phyloP scores from a whole-genome alignment of 2,888 invertebrate genomes.

The Cecidostiba fungosa region DNA sequence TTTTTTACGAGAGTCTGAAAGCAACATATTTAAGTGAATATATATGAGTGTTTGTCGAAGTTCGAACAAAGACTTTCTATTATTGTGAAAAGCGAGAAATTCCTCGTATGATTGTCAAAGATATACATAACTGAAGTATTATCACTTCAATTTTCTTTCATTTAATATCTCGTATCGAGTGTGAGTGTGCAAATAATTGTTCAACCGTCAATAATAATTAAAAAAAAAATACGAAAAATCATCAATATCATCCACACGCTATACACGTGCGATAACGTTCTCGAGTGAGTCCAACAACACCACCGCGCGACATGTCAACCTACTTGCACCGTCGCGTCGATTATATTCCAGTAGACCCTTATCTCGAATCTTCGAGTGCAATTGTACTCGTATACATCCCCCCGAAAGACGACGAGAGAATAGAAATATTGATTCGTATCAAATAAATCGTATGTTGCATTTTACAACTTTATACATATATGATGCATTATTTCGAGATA shows the following conservation, averaged over 20 bases:
- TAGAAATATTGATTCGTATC: not conserved
- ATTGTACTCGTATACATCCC: not conserved
- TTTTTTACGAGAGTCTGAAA: too few relatives aligned
- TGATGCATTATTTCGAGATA: not conserved
- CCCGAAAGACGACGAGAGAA: not conserved
- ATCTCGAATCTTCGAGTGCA: constrained; percentile 15
- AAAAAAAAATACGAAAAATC: not conserved
- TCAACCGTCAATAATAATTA: not conserved
- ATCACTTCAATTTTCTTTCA: too few relatives aligned
- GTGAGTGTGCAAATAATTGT: too few relatives aligned
- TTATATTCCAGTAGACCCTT: not conserved
- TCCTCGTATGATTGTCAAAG: too few relatives aligned
- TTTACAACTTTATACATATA: not conserved
- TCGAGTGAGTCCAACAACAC: not conserved
- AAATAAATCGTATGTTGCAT: too few relatives aligned
- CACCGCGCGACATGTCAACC: not conserved
- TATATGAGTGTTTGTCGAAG: too few relatives aligned
- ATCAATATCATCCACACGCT: not conserved
- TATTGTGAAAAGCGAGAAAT: too few relatives aligned
- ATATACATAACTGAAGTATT: too few relatives aligned
- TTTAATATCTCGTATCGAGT: too few relatives aligned
- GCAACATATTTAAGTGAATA: too few relatives aligned
- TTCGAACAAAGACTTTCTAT: too few relatives aligned
- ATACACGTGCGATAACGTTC: not conserved
- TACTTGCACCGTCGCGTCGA: not conserved